Percentiles rank a stretch among this genome's conserved stretches.
Evolutionary conservation across 2,888 invertebrate species (phyloP).

Genomic region (Andrena minutula): DNA sequence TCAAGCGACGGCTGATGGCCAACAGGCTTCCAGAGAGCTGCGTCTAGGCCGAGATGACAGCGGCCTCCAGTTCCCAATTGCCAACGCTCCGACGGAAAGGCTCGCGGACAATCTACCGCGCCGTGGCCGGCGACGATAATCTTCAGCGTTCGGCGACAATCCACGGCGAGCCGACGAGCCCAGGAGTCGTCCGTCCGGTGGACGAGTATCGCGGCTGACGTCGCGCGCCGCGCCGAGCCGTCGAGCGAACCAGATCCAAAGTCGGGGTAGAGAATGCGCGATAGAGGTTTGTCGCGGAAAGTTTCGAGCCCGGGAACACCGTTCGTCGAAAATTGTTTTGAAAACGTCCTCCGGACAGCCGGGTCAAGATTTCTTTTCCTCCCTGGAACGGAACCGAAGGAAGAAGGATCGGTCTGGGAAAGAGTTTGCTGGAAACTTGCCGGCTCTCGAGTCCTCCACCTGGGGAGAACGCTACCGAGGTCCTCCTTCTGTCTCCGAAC

Average conservation of each 20-base stretch:
- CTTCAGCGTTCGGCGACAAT: neutral
- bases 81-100: slow-evolving; percentile 5
- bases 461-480: slow-evolving; percentile 38
- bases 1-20: slow-evolving; percentile 94
- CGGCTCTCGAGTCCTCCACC: slow-evolving; percentile 47
- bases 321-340: slow-evolving; percentile 33
- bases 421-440: slow-evolving; percentile 58
- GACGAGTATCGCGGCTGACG: slow-evolving; percentile 3
- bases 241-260: neutral
- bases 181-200: neutral
- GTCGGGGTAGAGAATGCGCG: neutral
- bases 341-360: slow-evolving; percentile 37
- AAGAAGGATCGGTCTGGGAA: slow-evolving; percentile 26
- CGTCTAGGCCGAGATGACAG: slow-evolving; percentile 88
- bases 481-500: slow-evolving; percentile 53
- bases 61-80: neutral
- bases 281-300: neutral
- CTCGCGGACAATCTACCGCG: slow-evolving; percentile 24
- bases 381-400: neutral
- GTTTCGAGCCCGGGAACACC: neutral
- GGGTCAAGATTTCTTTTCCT: slow-evolving; percentile 6
- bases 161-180: neutral
- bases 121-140: neutral
- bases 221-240: neutral
- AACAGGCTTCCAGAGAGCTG: slow-evolving; percentile 95